Evolutionary conservation across 2,888 invertebrate species (phyloP), one percentile per base, ranked within the genome.

Genomic region (Dioctria linearis): DNA sequence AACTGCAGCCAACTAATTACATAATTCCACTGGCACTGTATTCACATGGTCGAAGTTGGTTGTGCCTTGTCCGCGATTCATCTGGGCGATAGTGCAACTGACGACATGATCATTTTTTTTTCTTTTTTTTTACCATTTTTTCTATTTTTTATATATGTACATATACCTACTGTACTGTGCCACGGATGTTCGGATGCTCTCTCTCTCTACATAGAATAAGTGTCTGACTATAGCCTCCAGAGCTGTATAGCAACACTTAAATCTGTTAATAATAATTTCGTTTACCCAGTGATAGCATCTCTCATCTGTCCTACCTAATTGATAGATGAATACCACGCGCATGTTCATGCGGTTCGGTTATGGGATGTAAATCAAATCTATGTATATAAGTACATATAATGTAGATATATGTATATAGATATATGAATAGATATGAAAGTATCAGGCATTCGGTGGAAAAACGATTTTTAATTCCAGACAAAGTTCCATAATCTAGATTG

Each of bases 221-320:
- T 49, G 61, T 54, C 61, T 46, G 61, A 40, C 61, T 76, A 6
- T 61, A 9, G 61, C 49, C 61, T 76, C 76, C 46, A 76, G 76
- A 63, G 76, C 25, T 76, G 61, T 63, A 25, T 25, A 76, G 63
- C 76, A 76, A 76, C 76, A 63, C 76, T 76, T 67, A 40, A 67
- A 79, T 79, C 79, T 79, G 54, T 79, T 67, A 79, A 57, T 79
- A 79, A 79, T 79, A 79, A 67, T 79, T 79, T 79, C 57, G 42
- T 63, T 78, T 49, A 54, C 65, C 43, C 51, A 54, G 57, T 11
- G 79, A 79, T 79, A 79, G 25, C 51, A 79, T 79, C 79, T 66
- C 43, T 63, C 67, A 78, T 54, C 66, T 79, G 67, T 67, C 79
- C 54, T n/a, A 57, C 61, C 57, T 67, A 79, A 79, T 79, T 79